Conservation (phyloP, 2,888 invertebrate genomes). For the Plagodis dolabraria region DNA sequence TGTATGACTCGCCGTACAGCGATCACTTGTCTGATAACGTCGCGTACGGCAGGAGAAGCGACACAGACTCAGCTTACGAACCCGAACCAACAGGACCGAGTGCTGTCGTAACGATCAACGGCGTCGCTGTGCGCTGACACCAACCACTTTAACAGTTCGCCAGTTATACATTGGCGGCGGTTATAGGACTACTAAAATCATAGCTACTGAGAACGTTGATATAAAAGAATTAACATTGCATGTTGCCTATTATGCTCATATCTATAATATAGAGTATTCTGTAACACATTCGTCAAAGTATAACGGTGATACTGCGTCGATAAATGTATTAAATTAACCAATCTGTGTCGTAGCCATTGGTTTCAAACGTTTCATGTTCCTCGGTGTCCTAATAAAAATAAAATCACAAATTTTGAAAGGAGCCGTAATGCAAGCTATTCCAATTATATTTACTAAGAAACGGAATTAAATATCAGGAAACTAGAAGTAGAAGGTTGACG, state of each 20-base stretch:
- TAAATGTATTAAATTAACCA: slow-evolving; percentile 42
- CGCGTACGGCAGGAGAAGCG: slow-evolving; percentile 74
- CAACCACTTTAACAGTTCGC: not conserved
- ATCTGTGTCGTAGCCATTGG: slow-evolving; percentile 38
- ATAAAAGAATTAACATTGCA: not conserved
- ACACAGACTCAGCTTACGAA: slow-evolving; percentile 84
- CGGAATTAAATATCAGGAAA: not conserved
- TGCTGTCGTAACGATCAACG: slow-evolving; percentile 93
- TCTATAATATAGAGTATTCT: not conserved
- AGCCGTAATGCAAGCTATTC: not conserved
- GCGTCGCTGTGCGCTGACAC: slow-evolving; percentile 91
- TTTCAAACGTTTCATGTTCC: slow-evolving; percentile 24
- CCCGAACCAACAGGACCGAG: slow-evolving; percentile 87
- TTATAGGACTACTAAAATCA: not conserved
- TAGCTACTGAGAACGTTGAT: not conserved
- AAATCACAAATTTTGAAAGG: slow-evolving; percentile 34
- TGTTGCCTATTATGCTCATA: not conserved
- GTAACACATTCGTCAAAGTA: slow-evolving; percentile 1
- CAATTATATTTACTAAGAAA: not conserved
- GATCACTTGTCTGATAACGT: slow-evolving; percentile 81
- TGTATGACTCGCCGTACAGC: slow-evolving; percentile 91
- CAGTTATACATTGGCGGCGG: slow-evolving; percentile 2
- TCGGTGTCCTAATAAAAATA: slow-evolving; percentile 33
- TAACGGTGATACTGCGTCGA: slow-evolving; percentile 27
- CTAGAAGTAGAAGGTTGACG: not conserved